phyloP scores from a whole-genome alignment of 2,888 invertebrate genomes.

The Ecdyonurus torrentis region DNA sequence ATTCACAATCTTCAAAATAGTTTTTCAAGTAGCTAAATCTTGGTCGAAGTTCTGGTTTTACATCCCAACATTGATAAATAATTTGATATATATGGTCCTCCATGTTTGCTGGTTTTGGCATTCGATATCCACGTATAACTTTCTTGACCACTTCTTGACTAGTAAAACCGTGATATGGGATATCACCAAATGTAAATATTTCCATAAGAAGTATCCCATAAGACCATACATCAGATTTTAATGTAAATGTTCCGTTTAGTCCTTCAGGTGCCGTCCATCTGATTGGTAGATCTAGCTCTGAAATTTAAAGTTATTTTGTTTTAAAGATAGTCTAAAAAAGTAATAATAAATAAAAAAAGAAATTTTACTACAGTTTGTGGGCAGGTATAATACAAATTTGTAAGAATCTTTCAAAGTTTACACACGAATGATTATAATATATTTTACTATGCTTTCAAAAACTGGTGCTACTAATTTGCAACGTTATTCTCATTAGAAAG shows the following conservation, averaged over 20 bases:
- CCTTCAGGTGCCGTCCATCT: slow-evolving; percentile 38
- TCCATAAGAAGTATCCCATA: slow-evolving; percentile 33
- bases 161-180: slow-evolving; percentile 39
- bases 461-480: no score
- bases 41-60: slow-evolving; percentile 32
- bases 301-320: no score
- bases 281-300: slow-evolving; percentile 61
- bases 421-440: no score
- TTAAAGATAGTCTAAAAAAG: slow-evolving; percentile 6
- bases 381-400: no score
- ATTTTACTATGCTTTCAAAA: no score
- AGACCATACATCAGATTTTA: slow-evolving; percentile 43
- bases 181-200: slow-evolving; percentile 32
- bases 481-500: no score
- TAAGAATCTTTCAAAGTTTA: no score
- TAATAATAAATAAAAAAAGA: no score
- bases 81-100: slow-evolving; percentile 32
- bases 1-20: slow-evolving; percentile 95
- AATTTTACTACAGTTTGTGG: no score
- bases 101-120: slow-evolving; percentile 32
- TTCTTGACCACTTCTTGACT: slow-evolving; percentile 37
- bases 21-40: slow-evolving; percentile 70
- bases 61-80: slow-evolving; percentile 38
- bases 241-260: slow-evolving; percentile 33
- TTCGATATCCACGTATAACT: slow-evolving; percentile 37